Base-by-base conservation (phyloP, 1,140 invertebrate species). In the Drosophila jambulina region DNA sequence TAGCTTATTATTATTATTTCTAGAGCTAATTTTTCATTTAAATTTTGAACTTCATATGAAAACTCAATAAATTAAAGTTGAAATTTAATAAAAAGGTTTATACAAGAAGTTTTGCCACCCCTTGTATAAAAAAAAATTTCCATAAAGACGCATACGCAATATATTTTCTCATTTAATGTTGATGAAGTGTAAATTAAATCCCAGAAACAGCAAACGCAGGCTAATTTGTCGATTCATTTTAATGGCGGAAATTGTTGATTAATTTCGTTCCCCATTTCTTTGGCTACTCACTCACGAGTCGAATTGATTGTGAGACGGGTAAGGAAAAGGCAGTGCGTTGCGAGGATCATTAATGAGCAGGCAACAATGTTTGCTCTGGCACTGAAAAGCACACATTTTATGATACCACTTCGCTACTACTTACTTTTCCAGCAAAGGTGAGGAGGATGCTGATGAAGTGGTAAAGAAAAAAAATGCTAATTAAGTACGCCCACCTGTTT, bases 161-260 rank as follows among this genome's bases (percentile, higher is more conserved):
- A 29, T 21, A 34, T 38, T 67, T 49, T 75, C 61, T 65, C 69
- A 82, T 82, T 81, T 78, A 81, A 64, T 78, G 82, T 78, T 82
- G 68, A 85, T 85, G 78, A 86, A 86, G 69, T 86, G 68, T 69
- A 86, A 85, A 84, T 81, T 17, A 38, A 38, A 56, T 56, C 15
- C 5, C 15, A 56, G 74, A 82, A 76, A 68, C 57, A 9, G 17
- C 4, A 34, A 34, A 34, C 4, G 12, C 32, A 34, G 12, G 32
- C 64, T 38, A 65, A 78, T 84, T 75, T 75, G 57, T 67, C 40
- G 62, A 45, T 40, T 64, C 59, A 43, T 62, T 85, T 84, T 82
- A 76, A 82, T 86, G 64, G 45, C 64, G 60, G 75, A 60, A 67
- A 82, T 75, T 34, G 78, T 70, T 85, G 78, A 86, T 85, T 80